Base-by-base conservation (phyloP, 2,797 vertebrate genomes). In the Chaunax sp. region DNA sequence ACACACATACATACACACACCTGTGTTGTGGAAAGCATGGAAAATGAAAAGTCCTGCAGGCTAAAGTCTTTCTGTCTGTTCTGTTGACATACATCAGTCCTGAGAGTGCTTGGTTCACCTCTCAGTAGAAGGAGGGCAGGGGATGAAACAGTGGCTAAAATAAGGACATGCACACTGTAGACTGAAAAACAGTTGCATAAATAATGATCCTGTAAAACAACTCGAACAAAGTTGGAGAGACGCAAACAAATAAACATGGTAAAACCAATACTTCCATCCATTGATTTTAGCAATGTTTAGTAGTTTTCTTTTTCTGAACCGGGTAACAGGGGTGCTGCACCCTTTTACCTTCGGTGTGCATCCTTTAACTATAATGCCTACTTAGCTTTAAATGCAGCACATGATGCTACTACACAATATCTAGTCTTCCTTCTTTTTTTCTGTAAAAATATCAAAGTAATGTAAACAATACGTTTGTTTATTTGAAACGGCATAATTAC, bases 81-180 rank as follows among this genome's bases (percentile, higher is more conserved):
- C 92, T 86, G 90, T 92, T 95, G 95, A 96, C 95, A 95, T 92
- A 94, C 95, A 94, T 95, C 94, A 95, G 84, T 95, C 92, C 94
- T 93, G 92, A 91, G 93, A 92, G 89, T 92, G 77, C 92, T 93
- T 85, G 92, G 89, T 94, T 95, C 94, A 95, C 92, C 91, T 95
- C 93, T 95, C 91, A 94, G 89, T 92, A 93, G 90, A 81, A 89
- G 88, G 89, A 91, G 89, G 77, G 87, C 91, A 91, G 89, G 84
- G 92, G 93, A 93, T 90, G 71, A 83, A 92, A 92, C 16, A 47
- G 71, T 77, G 80, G 83, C 82, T 86, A 74, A 82, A 80, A 78
- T 67, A 82, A 84, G 69, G 71, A 77, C 54, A 85, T 56, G 58
- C 45, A 82, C 63, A 66, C 69, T 49, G 64, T 57, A 67, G 68